Conservation (phyloP, 2,888 invertebrate species). For the Idaea aversata region DNA sequence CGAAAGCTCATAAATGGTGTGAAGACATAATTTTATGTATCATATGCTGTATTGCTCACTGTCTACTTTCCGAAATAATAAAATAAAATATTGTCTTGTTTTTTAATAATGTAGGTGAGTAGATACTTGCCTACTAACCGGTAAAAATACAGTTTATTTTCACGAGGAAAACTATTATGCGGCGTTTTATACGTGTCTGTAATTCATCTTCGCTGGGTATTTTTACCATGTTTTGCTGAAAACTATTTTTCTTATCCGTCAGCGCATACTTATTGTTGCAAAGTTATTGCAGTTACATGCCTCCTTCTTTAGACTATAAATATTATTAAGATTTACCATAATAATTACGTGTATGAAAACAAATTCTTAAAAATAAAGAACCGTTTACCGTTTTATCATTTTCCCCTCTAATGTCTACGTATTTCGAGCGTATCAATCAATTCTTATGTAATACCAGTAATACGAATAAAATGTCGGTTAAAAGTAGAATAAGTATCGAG, state of each 20-base stretch:
- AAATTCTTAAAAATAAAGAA: neutral
- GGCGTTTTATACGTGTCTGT: constrained; percentile 30
- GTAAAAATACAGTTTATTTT: neutral
- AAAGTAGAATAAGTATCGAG: neutral
- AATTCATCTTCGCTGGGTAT: constrained; percentile 10
- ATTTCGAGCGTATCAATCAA: neutral
- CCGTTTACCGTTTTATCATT: neutral
- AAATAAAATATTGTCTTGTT: neutral
- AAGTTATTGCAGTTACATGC: constrained; percentile 41
- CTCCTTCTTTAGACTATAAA: neutral
- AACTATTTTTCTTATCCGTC: constrained; percentile 40
- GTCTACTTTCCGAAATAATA: too few species aligned
- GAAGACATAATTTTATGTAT: too few species aligned
- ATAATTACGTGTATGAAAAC: neutral
- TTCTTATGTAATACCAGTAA: neutral
- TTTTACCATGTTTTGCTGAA: constrained; percentile 32
- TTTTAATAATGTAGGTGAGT: neutral
- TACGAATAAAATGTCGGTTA: too few species aligned
- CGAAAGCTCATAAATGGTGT: neutral
- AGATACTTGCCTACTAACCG: neutral
- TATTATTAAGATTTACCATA: neutral
- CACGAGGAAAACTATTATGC: neutral
- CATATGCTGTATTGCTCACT: too few species aligned
- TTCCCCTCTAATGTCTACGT: neutral
- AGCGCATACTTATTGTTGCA: constrained; percentile 46